Evolutionary conservation across 1,140 invertebrate species (phyloP), one percentile per base, ranked within the genome.

Genomic region (Oedothorax gibbosus): DNA sequence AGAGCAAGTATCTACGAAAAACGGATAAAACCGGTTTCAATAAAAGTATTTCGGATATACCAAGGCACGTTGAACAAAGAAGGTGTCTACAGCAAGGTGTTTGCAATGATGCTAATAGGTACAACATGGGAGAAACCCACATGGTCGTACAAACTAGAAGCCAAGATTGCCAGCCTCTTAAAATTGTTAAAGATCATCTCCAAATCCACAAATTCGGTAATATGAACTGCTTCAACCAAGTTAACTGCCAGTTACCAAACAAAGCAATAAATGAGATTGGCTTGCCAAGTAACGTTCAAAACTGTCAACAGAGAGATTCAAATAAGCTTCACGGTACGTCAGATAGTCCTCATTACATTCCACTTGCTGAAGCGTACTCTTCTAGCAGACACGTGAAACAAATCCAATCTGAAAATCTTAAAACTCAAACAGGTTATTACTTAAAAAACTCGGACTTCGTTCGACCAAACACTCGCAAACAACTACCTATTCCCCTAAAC

Each of bases 191-290:
- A 1, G 35, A 35, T 35, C 1, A 35, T 35, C 35, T 35, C 35
- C 57, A 62, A 2, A 18, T 35, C 35, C 57, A 62, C 12, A 18
- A 62, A 62, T 62, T 62, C 12, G 57, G 57, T 62, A 62, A 62
- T 62, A 62, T 18, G 57, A 62, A 18, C 18, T 62, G 18, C 35
- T 62, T 62, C 18, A 62, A 62, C 57, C 57, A 62, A 18, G 35
- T 35, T 35, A 71, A 3, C 11, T 53, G 10, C 14, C 72, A 57
- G 3, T 20, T 75, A 5, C 81, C 81, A 14, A 84, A 84, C 15
- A 84, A 84, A 50, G 81, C 81, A n/a, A 65, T 84, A 9, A 84
- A 84, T 50, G 81, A 84, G 76, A 51, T 84, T n/a, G 81, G 81
- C 0, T 50, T 84, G 56, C 81, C 81, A 8, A 35, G 56, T 7